These are phyloP conservation scores for Anoplopoma fimbria DNA, from an alignment of 2,113 vertebrate genomes.

Conservation along the genomic window DNA sequence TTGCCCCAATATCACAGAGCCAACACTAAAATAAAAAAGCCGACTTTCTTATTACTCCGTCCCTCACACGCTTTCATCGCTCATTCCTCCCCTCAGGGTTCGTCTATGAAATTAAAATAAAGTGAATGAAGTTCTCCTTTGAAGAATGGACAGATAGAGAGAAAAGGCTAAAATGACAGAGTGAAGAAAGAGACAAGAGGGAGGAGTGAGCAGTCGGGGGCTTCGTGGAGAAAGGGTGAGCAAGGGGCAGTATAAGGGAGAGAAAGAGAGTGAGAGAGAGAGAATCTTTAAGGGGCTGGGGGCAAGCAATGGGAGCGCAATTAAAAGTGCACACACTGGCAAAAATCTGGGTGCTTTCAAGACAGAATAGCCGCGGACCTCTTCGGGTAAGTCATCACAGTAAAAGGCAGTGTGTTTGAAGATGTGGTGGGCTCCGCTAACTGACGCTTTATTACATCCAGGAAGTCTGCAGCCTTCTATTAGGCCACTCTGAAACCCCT, in stretches of 20 bases:
- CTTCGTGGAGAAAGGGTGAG: conserved; percentile 53
- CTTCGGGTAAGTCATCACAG: conserved; percentile 83
- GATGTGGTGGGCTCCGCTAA: conserved; percentile 72
- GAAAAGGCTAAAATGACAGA: conserved; percentile 74
- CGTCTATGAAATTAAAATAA: conserved; percentile 85
- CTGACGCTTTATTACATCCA: conserved; percentile 75
- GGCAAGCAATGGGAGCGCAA: conserved; percentile 83
- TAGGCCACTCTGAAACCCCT: conserved; percentile 42
- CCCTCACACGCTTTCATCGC: conserved; percentile 69
- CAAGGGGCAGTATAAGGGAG: conserved; percentile 53
- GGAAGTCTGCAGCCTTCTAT: conserved; percentile 62
- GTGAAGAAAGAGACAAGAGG: conserved; percentile 65
- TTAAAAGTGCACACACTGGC: conserved; percentile 88
- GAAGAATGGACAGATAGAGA: conserved; percentile 86
- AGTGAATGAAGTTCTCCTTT: conserved; percentile 85
- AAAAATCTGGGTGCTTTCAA: conserved; percentile 83
- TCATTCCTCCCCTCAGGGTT: conserved; percentile 76
- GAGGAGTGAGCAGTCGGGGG: conserved; percentile 67
- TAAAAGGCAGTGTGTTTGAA: conserved; percentile 77
- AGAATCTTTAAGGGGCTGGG: conserved; percentile 72
- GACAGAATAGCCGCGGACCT: conserved; percentile 77
- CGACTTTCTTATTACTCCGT: conserved; percentile 68
- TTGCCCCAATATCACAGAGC: conserved; percentile 66
- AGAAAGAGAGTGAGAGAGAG: conserved; percentile 64
- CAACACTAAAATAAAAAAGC: conserved; percentile 78